phyloP scores from a whole-genome alignment of 92 coral and sea anemone genomes.

The Parazoanthus darwini region DNA sequence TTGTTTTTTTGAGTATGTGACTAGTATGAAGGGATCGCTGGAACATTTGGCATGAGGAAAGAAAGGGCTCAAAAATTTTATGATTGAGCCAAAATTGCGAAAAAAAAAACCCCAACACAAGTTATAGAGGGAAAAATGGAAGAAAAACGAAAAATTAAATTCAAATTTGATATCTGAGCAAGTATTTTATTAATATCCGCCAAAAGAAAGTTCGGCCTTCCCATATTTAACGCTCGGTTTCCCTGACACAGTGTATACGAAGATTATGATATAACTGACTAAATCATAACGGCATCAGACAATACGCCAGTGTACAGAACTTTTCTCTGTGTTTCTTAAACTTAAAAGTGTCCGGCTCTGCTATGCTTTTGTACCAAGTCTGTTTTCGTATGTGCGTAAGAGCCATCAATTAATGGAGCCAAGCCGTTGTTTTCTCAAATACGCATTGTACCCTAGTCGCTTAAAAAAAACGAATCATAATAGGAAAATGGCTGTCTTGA shows the following conservation, averaged over 20 bases:
- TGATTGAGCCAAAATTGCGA: not conserved
- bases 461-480: not conserved
- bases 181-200: not conserved
- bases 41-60: too few species aligned
- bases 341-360: not conserved
- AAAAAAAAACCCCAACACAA: too few species aligned
- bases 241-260: not conserved
- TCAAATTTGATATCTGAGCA: not conserved
- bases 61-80: not conserved
- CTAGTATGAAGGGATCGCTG: too few species aligned
- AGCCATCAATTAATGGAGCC: not conserved
- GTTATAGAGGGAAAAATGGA: not conserved
- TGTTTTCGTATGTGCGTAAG: not conserved
- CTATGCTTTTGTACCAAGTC: not conserved
- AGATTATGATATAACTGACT: not conserved
- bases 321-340: not conserved
- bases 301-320: not conserved
- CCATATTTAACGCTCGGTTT: not conserved
- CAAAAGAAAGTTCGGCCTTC: not conserved
- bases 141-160: not conserved
- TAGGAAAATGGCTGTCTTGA: not conserved
- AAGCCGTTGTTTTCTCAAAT: constrained; percentile 22
- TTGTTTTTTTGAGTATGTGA: too few species aligned
- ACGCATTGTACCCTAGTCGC: not conserved
- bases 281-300: not conserved